phyloP scores from a whole-genome alignment of 2,888 invertebrate species.

The Ophion ellenae region DNA sequence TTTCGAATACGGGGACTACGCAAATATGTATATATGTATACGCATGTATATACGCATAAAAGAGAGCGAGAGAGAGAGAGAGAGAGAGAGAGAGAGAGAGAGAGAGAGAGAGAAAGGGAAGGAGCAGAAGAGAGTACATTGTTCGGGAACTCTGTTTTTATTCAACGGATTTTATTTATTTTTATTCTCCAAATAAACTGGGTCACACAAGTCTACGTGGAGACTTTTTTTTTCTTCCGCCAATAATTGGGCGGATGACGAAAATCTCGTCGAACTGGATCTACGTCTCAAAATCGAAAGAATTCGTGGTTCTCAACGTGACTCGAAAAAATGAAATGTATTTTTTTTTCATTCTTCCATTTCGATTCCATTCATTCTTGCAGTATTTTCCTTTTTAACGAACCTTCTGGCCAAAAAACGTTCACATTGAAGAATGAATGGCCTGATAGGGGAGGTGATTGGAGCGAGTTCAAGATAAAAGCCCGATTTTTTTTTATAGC shows the following conservation, averaged over 20 bases:
- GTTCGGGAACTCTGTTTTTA: neutral
- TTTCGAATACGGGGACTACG: slow-evolving; percentile 30
- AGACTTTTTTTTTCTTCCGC: neutral
- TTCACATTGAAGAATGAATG: too few relatives aligned
- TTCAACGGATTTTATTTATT: neutral
- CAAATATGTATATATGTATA: slow-evolving; percentile 7
- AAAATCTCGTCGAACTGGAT: neutral
- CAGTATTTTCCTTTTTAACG: too few relatives aligned
- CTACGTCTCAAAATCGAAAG: neutral
- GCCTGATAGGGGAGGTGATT: too few relatives aligned
- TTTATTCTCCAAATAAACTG: neutral
- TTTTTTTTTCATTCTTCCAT: neutral
- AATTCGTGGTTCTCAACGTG: neutral
- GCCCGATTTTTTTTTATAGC: too few relatives aligned
- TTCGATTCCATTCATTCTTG: too few relatives aligned
- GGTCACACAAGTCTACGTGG: neutral
- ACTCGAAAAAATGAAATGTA: neutral
- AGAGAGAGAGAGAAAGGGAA: neutral
- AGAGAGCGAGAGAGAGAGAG: neutral
- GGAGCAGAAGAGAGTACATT: neutral
- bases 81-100: neutral
- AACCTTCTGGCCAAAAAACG: too few relatives aligned
- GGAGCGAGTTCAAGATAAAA: too few relatives aligned
- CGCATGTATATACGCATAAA: neutral
- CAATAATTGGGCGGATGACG: neutral